Base-by-base conservation (phyloP, 2,888 invertebrate species). In the Saturnia pavonia region DNA sequence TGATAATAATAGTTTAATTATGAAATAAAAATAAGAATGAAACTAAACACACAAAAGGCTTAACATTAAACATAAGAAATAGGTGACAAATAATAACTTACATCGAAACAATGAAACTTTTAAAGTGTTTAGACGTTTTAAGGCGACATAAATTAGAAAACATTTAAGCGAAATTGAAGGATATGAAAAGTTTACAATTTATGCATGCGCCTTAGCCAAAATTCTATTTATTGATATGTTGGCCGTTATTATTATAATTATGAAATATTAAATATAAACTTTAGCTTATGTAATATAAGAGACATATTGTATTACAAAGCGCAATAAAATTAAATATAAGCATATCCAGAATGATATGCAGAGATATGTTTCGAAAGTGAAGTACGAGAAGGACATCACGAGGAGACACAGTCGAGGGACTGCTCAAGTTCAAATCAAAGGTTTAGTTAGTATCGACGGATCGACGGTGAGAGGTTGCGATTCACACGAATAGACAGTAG, bases 1-100 rank as follows among this genome's bases (percentile, higher is more conserved):
- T 91, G 90, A 91, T 90, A 91, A 93, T 91, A 91, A 91, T 91
- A 91, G 88, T 92, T 94, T 94, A 92, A 92, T 92, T 89, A 92
- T 88, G 90, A 92, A 93, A 92, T 88, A 91, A 92, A 92, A 92
- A 91, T 92, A 91, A 92, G 92, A 88, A 89, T 88, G 92, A 92
- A 93, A 94, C 88, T 92, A 93, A 94, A 88, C 92, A 92, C 92
- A 92, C 92, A 91, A 88, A 90, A 91, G 90, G 85, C 92, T 92
- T 92, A 92, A 88, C 80, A 84, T 91, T 92, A 92, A 90, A 90
- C 88, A 89, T 90, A 89, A 89, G 88, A 88, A 87, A 85, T 81
- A 83, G 82, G 25, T 78, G 86, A 89, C 85, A 87, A 88, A 85
- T 84, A 82, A 73, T 85, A 84, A 84, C 85, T 81, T 83, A 86